These are phyloP conservation scores for Sorex maritimensis DNA, from an alignment of 2,797 vertebrate genomes.

Conservation along the genomic window DNA sequence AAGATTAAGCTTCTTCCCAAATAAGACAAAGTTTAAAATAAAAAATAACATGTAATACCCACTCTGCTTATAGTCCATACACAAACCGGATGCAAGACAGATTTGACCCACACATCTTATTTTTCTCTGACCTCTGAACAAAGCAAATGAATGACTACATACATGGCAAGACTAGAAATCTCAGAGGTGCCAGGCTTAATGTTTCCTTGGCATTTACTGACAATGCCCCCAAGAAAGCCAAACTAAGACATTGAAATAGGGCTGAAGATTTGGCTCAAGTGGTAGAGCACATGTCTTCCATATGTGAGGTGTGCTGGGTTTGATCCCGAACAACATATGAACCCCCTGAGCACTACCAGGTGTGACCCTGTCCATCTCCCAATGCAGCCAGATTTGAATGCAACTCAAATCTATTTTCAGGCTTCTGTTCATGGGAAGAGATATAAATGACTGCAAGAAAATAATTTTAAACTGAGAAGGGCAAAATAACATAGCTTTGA, in stretches of 20 bases:
- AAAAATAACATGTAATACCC: no score
- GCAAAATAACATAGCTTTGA: constrained; percentile 30
- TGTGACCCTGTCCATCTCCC: no score
- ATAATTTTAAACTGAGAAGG: neutral
- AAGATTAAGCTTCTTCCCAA: no score
- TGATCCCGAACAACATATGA: no score
- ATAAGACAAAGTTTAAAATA: no score
- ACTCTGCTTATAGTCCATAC: no score
- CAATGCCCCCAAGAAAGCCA: neutral
- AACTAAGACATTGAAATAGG: neutral
- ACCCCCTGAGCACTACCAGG: no score
- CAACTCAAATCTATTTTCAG: constrained; percentile 5
- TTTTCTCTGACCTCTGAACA: no score
- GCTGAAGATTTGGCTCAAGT: neutral
- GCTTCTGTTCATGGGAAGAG: neutral
- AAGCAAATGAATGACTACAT: neutral
- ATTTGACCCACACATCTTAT: no score
- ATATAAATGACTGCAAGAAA: constrained; percentile 19
- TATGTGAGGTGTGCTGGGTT: no score
- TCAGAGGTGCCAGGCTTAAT: neutral
- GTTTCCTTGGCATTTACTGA: neutral
- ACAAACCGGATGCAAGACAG: no score
- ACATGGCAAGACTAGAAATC: neutral
- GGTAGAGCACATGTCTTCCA: no score
- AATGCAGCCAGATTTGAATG: neutral